These are phyloP conservation scores for Babylonia areolata DNA, from an alignment of 1,140 invertebrate genomes.

Conservation along the genomic window DNA sequence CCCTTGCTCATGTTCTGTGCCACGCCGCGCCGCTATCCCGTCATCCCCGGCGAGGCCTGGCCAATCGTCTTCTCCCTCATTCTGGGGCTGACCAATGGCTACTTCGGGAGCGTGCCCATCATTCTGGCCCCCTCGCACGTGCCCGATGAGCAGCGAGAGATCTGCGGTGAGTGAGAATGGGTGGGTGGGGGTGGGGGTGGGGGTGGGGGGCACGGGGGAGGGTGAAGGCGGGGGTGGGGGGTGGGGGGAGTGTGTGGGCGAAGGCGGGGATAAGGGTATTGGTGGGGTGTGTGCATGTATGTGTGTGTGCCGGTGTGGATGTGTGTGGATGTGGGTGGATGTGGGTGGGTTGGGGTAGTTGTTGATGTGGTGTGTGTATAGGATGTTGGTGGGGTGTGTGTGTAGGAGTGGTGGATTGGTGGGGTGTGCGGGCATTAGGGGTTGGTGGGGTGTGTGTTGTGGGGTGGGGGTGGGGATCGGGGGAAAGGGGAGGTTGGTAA, in stretches of 20 bases:
- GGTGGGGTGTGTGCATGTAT: neutral
- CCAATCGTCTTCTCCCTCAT: conserved; percentile 82
- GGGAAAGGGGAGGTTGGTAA: too few species aligned
- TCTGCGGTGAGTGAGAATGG: conserved; percentile 79
- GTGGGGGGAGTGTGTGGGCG: too few species aligned
- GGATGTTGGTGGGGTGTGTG: too few species aligned
- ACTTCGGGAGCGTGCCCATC: conserved; percentile 93
- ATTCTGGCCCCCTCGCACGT: conserved; percentile 91
- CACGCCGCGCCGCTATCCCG: conserved; percentile 83
- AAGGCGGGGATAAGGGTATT: too few species aligned
- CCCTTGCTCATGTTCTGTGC: conserved; percentile 88
- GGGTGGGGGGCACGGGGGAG: neutral
- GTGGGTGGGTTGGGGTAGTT: too few species aligned
- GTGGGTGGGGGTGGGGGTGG: neutral
- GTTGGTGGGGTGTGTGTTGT: too few species aligned
- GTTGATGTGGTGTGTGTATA: too few species aligned
- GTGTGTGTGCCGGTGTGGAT: neutral
- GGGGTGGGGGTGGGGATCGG: too few species aligned
- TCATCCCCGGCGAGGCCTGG: conserved; percentile 83
- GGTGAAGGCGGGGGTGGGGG: neutral
- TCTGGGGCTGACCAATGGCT: conserved; percentile 89
- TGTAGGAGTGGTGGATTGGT: too few species aligned
- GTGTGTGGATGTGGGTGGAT: neutral
- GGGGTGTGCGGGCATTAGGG: too few species aligned
- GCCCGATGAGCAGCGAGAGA: conserved; percentile 84